phyloP scores from a whole-genome alignment of 2,888 invertebrate genomes.

The Caprella mutica region DNA sequence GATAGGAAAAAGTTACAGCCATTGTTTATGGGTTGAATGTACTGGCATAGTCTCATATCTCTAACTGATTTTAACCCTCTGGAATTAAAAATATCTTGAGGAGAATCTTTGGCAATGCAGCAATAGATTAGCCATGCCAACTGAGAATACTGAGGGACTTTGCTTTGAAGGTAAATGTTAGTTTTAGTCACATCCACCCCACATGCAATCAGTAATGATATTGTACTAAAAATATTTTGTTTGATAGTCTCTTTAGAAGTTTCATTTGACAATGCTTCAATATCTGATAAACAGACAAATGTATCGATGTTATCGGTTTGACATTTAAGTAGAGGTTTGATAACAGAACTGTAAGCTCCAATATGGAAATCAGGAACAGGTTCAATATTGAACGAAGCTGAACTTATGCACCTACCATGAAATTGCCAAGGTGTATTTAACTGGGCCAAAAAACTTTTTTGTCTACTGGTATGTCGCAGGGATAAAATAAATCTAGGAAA shows the following conservation, averaged over 20 bases:
- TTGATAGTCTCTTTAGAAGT: not conserved
- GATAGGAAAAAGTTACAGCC: conserved; percentile 90
- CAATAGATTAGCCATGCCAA: conserved; percentile 79
- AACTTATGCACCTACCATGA: too few species aligned
- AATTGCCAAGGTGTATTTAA: too few species aligned
- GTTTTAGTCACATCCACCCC: conserved; percentile 73
- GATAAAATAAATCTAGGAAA: too few species aligned
- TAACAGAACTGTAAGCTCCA: too few species aligned
- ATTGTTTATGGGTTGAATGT: conserved; percentile 86
- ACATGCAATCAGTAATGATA: conserved; percentile 76
- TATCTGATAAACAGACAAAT: not conserved
- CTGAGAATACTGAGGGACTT: conserved; percentile 69
- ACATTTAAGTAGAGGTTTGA: too few species aligned
- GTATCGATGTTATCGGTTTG: not conserved
- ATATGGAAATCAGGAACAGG: too few species aligned
- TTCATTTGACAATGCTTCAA: not conserved
- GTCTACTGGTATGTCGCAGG: too few species aligned
- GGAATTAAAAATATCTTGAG: conserved; percentile 85
- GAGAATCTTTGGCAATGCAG: conserved; percentile 62
- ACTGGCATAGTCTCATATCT: conserved; percentile 55
- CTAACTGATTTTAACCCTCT: conserved; percentile 53
- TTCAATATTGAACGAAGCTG: too few species aligned
- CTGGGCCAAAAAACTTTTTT: too few species aligned
- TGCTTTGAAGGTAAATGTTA: conserved; percentile 77
- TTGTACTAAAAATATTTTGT: conserved; percentile 54